Evolutionary conservation across 2,113 vertebrate species (phyloP).

Genomic region (Neopipo cinnamomea): DNA sequence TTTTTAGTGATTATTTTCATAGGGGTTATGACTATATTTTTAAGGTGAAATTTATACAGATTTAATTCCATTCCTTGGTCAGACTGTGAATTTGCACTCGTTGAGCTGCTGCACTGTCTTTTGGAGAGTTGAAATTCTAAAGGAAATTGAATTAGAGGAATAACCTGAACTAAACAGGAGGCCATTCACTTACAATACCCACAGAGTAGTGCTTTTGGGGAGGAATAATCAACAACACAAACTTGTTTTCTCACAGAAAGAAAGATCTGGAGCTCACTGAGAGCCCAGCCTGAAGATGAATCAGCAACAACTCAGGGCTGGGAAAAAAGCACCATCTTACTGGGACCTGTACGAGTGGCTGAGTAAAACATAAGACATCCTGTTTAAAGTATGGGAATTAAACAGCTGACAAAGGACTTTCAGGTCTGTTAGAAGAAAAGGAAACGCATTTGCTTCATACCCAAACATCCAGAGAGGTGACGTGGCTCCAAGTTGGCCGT

Average conservation of each 20-base stretch:
- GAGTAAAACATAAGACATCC: not conserved
- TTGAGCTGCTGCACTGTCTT: not conserved
- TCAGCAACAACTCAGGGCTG: not conserved
- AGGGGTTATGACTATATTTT: not conserved
- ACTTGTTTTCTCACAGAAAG: not conserved
- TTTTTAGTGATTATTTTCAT: not conserved
- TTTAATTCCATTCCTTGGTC: not conserved
- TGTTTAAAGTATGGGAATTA: not conserved
- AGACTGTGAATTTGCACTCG: not conserved
- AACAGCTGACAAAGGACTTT: not conserved
- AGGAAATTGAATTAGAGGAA: not conserved
- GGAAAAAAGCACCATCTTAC: not conserved
- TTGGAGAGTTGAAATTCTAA: not conserved
- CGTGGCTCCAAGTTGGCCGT: not conserved
- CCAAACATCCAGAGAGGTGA: not conserved
- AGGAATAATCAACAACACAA: not conserved
- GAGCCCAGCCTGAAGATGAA: not conserved
- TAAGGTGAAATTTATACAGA: not conserved
- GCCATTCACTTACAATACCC: not conserved
- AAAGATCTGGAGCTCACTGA: not conserved
- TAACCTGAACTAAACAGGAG: not conserved
- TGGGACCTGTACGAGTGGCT: not conserved
- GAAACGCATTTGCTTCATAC: not conserved
- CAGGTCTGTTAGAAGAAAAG: not conserved
- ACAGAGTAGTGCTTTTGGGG: not conserved